Evolutionary conservation across 2,797 vertebrate species (phyloP), one percentile per base, ranked within the genome.

Genomic region (Carcharodon carcharias): DNA sequence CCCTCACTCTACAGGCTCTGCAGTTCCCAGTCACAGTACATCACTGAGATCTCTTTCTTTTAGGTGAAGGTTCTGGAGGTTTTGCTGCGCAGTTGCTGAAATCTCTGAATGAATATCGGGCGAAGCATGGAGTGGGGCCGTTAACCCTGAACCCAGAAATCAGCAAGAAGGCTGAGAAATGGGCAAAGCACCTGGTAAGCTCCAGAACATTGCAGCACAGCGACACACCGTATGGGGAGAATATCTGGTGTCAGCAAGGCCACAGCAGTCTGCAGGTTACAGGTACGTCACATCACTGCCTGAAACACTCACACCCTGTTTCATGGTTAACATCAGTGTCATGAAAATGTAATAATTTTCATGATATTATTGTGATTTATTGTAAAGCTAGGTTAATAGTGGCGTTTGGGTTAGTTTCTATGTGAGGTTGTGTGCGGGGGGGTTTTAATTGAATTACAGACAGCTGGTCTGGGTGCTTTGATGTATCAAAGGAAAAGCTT

Each of bases 221-320:
- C 28, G 96, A 96, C 95, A 96, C 96, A 11, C 35, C 93, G 4
- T 96, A 96, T 9, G 97, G 97, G 18, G 97, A 97, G 96, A 97
- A 97, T 35, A 97, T 97, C 96, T 97, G 97, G 97, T 93, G 63
- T 93, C 91, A 93, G n/a, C 91, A 93, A 93, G 91, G 91, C n/a
- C n/a, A 61, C 65, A 61, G 12, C 58, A 45, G 35, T 23, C 2
- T 2, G 0, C 91, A 67, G 91, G 91, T 67, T n/a, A 93, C 91
- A 93, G 91, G 91, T 93, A 40, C 8, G 61, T 45, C n/a, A 45
- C 91, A 45, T 93, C 40, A 65, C 61, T 26, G 26, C 40, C n/a
- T 40, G n/a, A 40, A 23, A 85, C 40, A 85, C 80, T 9, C 12
- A 80, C 35, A 14, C 12, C 45, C 45, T 50, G 45, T 50, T 50